Conservation (phyloP, 2,888 invertebrate genomes). For the Nemotelus nigrinus region DNA sequence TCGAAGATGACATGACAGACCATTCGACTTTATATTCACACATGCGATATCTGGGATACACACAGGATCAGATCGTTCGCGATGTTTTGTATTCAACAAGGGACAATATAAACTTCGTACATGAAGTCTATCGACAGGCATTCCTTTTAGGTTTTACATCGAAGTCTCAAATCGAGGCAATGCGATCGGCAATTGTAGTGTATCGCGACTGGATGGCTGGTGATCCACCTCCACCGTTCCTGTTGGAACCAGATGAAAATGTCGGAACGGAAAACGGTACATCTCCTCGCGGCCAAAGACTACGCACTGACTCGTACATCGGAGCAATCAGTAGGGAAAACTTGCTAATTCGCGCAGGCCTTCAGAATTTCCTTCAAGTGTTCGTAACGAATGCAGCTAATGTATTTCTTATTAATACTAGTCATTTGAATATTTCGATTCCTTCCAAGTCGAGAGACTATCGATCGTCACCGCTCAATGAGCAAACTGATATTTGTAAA, state of each 20-base stretch:
- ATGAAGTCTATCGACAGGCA: constrained; percentile 93
- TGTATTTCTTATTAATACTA: constrained; percentile 80
- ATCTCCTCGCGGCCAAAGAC: constrained; percentile 67
- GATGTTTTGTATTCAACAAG: constrained; percentile 87
- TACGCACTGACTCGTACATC: constrained; percentile 86
- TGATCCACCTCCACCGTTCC: constrained; percentile 79
- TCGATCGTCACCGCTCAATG: constrained; percentile 79
- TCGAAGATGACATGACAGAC: constrained; percentile 59
- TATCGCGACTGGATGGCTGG: constrained; percentile 97
- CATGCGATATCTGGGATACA: constrained; percentile 57
- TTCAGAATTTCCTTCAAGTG: constrained; percentile 71
- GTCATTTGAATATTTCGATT: constrained; percentile 67
- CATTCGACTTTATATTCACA: constrained; percentile 57
- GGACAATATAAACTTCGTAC: constrained; percentile 93
- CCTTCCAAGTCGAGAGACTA: constrained; percentile 69
- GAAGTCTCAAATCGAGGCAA: constrained; percentile 82
- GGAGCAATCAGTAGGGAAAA: constrained; percentile 85
- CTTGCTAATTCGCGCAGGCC: constrained; percentile 81
- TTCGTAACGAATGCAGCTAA: constrained; percentile 96
- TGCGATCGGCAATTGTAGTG: constrained; percentile 87
- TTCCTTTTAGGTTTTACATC: constrained; percentile 83
- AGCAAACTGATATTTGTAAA: constrained; percentile 96
- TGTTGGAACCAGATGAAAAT: constrained; percentile 75
- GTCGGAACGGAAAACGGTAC: constrained; percentile 54
- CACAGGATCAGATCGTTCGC: constrained; percentile 74